phyloP scores from a whole-genome alignment of 2,888 invertebrate species.

The Aspidiotus rigidus region DNA sequence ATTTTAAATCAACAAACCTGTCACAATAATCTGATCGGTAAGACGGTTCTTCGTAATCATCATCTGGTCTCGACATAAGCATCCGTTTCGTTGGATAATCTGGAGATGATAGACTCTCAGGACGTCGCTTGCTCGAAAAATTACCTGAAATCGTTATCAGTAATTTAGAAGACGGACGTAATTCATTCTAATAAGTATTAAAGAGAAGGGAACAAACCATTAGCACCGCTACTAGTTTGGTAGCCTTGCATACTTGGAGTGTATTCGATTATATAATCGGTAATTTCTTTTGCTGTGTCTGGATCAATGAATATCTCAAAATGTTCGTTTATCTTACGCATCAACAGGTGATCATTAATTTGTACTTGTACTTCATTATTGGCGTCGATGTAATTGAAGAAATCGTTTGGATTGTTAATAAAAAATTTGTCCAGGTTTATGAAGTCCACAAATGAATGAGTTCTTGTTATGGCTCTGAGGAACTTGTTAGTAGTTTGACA shows the following conservation, averaged over 20 bases:
- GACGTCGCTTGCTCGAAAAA: too few species aligned
- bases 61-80: too few species aligned
- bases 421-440: constrained; percentile 10
- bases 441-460: constrained; percentile 3
- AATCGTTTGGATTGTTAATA: background rate
- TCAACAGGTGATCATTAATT: background rate
- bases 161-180: too few species aligned
- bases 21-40: too few species aligned
- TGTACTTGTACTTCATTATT: background rate
- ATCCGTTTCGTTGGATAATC: too few species aligned
- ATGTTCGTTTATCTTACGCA: background rate
- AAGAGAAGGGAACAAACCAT: too few species aligned
- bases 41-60: too few species aligned
- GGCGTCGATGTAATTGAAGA: background rate
- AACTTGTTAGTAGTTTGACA: constrained; percentile 7
- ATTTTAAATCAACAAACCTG: too few species aligned
- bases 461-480: background rate
- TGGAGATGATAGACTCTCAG: too few species aligned
- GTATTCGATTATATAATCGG: constrained; percentile 1
- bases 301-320: background rate
- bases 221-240: too few species aligned
- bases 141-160: too few species aligned
- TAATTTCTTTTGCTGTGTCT: background rate
- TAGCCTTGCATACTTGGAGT: background rate
- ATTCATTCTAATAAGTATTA: too few species aligned